Base-by-base conservation (phyloP, 2,113 vertebrate genomes). In the Australoheros scitulus region DNA sequence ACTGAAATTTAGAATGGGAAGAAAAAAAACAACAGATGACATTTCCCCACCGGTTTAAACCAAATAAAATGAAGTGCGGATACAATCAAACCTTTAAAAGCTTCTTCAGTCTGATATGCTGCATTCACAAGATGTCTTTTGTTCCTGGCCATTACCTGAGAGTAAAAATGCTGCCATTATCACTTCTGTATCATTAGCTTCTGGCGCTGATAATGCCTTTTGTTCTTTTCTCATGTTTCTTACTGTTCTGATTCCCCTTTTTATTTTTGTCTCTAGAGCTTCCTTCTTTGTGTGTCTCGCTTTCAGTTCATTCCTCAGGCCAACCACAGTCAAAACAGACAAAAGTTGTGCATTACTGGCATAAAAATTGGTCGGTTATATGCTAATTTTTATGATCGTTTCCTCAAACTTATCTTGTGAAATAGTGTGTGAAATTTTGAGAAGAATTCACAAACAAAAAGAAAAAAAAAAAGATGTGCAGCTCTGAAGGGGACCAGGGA, bases 61-160 rank as follows among this genome's bases (percentile, higher is more conserved):
- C 43, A 70, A 70, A 70, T 43, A 70, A 70, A 52, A 20, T 8
- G 10, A 70, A 52, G 43, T 70, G 6, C 24, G 2, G 43, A 50
- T 7, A 52, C 43, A 70, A 70, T 20, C 43, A 70, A 70, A 70
- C 65, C 24, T 70, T 70, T 70, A 52, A 50, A 24, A 70, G 65
- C 10, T 20, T 70, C 43, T 70, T 70, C 43, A 50, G 43, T 70
- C 43, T 70, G 65, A 52, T 70, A 70, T 32, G 65, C 65, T 20
- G 52, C 65, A 70, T 70, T 70, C 24, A 20, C 29, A 10, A 70
- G 43, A 32, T 20, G 17, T 52, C 43, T 70, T 70, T 70, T 52
- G 43, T 70, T 70, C 43, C 43, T 52, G 65, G 43, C 43, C 65
- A 70, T 70, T 70, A 70, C 65, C 65, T 55, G 47, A 72, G 68